Percentiles rank a stretch among this genome's conserved stretches.
phyloP scores from a whole-genome alignment of 2,113 vertebrate species.

The Takifugu flavidus region DNA sequence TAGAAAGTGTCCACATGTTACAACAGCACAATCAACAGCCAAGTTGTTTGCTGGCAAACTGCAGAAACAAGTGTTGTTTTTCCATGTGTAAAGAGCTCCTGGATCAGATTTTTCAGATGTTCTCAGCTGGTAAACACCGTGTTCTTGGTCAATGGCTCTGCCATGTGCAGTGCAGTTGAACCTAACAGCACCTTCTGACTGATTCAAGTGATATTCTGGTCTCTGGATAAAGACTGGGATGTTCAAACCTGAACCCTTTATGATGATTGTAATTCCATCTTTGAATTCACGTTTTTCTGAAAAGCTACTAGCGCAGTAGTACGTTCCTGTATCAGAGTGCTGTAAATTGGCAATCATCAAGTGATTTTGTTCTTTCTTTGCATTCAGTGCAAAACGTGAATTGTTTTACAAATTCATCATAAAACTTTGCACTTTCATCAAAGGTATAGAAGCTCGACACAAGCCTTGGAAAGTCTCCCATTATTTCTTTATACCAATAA shows the following conservation, averaged over 20 bases:
- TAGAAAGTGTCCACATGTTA: constrained; percentile 37
- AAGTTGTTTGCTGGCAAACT: constrained; percentile 18
- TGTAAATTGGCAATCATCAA: constrained; percentile 19
- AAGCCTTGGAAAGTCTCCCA: constrained; percentile 33
- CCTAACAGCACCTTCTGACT: constrained; percentile 49
- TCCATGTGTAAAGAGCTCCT: constrained; percentile 45
- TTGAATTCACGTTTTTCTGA: constrained; percentile 1
- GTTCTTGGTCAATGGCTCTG: constrained; percentile 42
- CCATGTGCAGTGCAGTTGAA: constrained; percentile 50
- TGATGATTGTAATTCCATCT: background rate
- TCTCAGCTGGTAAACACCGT: constrained; percentile 63
- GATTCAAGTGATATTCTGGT: too few species aligned
- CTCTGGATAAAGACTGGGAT: constrained; percentile 9
- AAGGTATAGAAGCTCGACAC: constrained; percentile 13
- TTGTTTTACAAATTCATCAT: constrained; percentile 27
- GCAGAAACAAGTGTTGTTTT: constrained; percentile 41
- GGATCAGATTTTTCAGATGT: constrained; percentile 12
- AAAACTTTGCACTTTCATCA: background rate
- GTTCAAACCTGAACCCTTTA: background rate
- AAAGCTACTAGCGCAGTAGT: constrained; percentile 22
- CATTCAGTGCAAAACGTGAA: constrained; percentile 11
- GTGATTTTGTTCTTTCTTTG: background rate
- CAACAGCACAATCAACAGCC: constrained; percentile 31
- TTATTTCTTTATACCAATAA: constrained; percentile 44
- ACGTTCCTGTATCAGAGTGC: constrained; percentile 39